Conservation (phyloP, 2,888 invertebrate species). For the Sycophila texana region DNA sequence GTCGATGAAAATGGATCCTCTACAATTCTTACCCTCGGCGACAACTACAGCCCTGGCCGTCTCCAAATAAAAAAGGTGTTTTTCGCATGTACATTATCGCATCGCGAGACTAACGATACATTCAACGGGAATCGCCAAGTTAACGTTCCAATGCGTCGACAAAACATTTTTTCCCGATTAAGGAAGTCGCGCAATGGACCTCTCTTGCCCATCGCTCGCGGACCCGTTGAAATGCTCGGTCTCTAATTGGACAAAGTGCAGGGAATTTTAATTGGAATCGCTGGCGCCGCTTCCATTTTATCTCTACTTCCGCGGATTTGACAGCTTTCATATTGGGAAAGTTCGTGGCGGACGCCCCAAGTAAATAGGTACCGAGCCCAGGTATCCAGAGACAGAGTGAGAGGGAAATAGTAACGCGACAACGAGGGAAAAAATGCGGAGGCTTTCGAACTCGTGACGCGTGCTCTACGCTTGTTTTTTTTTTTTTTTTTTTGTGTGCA, state of each 20-base stretch:
- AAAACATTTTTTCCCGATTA: no score
- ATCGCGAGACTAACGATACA: neutral
- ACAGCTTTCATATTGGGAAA: constrained; percentile 52
- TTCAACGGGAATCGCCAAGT: no score
- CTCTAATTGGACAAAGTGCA: constrained; percentile 33
- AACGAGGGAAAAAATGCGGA: neutral
- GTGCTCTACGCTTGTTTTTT: neutral
- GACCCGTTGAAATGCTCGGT: constrained; percentile 4
- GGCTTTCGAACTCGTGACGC: neutral
- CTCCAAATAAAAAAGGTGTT: neutral
- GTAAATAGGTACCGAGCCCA: constrained; percentile 17
- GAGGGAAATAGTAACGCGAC: neutral
- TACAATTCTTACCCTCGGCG: no score
- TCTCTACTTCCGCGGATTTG: constrained; percentile 42
- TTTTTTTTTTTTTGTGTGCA: neutral
- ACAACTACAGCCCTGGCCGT: neutral
- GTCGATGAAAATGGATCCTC: no score
- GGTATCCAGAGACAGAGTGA: neutral
- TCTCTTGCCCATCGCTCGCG: neutral
- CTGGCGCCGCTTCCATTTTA: constrained; percentile 35
- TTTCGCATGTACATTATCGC: neutral
- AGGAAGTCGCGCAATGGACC: no score
- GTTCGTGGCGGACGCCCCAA: constrained; percentile 17
- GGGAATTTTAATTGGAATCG: constrained; percentile 51
- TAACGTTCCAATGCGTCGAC: no score